Evolutionary conservation across 2,797 vertebrate species (phyloP), one percentile per base, ranked within the genome.

Genomic region (Acanthurus tractus): DNA sequence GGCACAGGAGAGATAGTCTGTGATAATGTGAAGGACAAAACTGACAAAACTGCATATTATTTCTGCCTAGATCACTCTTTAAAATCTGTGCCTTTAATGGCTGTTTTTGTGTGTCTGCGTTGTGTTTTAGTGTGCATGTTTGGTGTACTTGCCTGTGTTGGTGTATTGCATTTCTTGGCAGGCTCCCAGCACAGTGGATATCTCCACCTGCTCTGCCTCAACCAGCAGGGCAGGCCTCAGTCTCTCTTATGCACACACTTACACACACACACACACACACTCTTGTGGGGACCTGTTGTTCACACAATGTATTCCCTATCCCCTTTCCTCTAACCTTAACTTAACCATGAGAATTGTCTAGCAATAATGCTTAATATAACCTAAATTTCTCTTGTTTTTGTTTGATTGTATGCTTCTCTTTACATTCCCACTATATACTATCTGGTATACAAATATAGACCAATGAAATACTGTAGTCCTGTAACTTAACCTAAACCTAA

Each of bases 21-120:
- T 75, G 86, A 76, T 88, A 87, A 89, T 77, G 88, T 88, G 90
- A 94, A 94, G 92, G 93, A 94, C 92, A 78, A 88, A 90, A 82
- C 86, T 81, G 68, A 59, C 64, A 63, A 63, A 69, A 76, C 42
- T 72, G 82, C 79, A 85, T 76, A 79, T 84, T 82, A 82, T 88
- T 83, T 86, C 85, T 83, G 83, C 75, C 81, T 69, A 56, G 67
- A 84, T 87, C 67, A 20, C 69, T 79, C 74, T 63, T 52, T 65
- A 72, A 81, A 80, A 85, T 83, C 70, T 65, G 70, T 59, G 38
- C 81, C 78, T 76, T 70, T 58, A 63, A 2, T 59, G 62, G 29
- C 55, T 63, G 65, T 64, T 74, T 63, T 70, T 73, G 57, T 74
- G 58, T 69, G 46, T 72, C 45, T 56, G 42, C 53, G 25, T 63